These are phyloP conservation scores for Dryobotodes eremita DNA, from an alignment of 2,888 invertebrate species.

Conservation along the genomic window DNA sequence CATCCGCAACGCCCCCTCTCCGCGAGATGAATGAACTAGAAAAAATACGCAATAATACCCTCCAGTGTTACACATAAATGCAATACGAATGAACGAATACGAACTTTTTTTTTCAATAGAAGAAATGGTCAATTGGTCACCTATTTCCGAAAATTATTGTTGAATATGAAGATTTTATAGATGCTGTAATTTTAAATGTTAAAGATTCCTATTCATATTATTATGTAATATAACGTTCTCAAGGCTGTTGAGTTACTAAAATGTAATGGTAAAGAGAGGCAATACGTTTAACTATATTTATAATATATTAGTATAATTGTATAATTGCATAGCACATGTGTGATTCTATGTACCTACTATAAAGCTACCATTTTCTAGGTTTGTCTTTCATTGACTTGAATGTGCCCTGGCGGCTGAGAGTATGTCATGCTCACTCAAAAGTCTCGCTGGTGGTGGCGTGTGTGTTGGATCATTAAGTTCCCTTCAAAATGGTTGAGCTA, in stretches of 20 bases:
- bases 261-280: neutral
- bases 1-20: constrained; percentile 74
- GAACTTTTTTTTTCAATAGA: neutral
- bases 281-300: constrained; percentile 12
- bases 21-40: constrained; percentile 76
- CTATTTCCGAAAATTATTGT: constrained; percentile 16
- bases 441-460: too few species aligned
- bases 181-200: constrained; percentile 15
- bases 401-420: too few species aligned
- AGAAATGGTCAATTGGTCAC: constrained; percentile 6
- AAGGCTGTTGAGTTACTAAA: neutral
- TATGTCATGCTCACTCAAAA: too few species aligned
- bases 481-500: too few species aligned
- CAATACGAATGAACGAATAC: constrained; percentile 25
- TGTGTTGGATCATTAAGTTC: too few species aligned
- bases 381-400: too few species aligned
- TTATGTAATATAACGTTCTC: neutral
- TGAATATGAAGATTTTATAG: neutral
- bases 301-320: too few species aligned
- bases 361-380: too few species aligned
- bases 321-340: too few species aligned
- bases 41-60: constrained; percentile 44
- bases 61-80: constrained; percentile 58
- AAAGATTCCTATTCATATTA: too few species aligned
- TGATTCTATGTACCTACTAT: too few species aligned